Conservation (phyloP, 2,113 vertebrate species). For the Pangasianodon gigas region DNA sequence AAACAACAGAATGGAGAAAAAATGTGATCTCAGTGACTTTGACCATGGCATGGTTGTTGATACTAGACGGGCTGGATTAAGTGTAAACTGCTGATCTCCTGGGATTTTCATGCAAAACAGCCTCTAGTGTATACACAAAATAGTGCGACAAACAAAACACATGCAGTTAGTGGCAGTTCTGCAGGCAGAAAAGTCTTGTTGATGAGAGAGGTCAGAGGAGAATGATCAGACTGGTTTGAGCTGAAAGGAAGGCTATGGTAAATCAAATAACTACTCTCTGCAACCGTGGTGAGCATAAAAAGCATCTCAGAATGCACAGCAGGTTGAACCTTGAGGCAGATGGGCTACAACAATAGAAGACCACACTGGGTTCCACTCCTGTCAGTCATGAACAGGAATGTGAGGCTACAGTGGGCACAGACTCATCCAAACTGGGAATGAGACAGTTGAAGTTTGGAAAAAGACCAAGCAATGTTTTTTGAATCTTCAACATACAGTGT, state of each 20-base stretch:
- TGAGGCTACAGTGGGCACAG: not conserved
- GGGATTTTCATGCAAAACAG: not conserved
- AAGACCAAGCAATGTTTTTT: not conserved
- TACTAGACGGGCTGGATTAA: not conserved
- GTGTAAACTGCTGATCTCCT: not conserved
- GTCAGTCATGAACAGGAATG: not conserved
- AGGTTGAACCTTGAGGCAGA: not conserved
- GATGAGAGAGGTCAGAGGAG: not conserved
- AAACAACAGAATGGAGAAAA: not conserved
- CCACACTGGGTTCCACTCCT: not conserved
- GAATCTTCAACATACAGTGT: too few species aligned
- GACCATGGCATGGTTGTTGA: not conserved
- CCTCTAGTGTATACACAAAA: not conserved
- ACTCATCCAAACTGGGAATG: not conserved
- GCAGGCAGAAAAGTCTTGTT: not conserved
- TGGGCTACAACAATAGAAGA: not conserved
- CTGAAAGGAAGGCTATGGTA: not conserved
- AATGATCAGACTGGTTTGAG: not conserved
- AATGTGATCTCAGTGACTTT: not conserved
- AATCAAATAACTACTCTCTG: too few species aligned
- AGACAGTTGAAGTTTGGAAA: not conserved
- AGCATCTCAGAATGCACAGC: not conserved
- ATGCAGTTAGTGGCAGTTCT: not conserved
- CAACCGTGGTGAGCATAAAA: not conserved
- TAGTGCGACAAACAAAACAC: not conserved